phyloP scores from a whole-genome alignment of 2,888 invertebrate species.

The Branchinecta sandiegonensis region DNA sequence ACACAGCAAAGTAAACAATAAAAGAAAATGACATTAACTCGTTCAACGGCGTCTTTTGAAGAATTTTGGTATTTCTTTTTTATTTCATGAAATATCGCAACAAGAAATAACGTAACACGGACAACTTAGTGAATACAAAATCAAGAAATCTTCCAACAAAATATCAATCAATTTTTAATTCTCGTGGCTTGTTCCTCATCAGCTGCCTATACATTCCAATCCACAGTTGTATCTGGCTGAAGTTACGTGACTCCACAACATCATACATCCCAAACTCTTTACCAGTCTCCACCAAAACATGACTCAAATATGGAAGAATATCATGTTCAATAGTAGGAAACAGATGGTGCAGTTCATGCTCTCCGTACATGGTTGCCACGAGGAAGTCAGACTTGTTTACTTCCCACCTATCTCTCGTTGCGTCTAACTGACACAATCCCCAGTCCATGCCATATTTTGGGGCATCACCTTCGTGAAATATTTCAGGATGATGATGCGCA shows the following conservation, averaged over 20 bases:
- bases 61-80: too few relatives aligned
- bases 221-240: not conserved
- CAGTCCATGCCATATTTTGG: slow-evolving; percentile 49
- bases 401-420: slow-evolving; percentile 54
- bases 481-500: slow-evolving; percentile 62
- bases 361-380: slow-evolving; percentile 56
- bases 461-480: slow-evolving; percentile 62
- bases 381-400: slow-evolving; percentile 48
- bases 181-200: slow-evolving; percentile 1
- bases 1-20: too few relatives aligned
- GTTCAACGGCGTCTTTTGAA: too few relatives aligned
- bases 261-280: slow-evolving; percentile 45
- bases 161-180: not conserved
- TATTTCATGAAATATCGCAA: too few relatives aligned
- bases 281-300: slow-evolving; percentile 47
- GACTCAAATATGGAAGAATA: slow-evolving; percentile 49
- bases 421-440: slow-evolving; percentile 60
- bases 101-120: too few relatives aligned
- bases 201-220: not conserved
- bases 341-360: slow-evolving; percentile 62
- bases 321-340: slow-evolving; percentile 67
- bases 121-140: too few relatives aligned
- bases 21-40: too few relatives aligned
- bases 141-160: too few relatives aligned
- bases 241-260: not conserved